phyloP scores from a whole-genome alignment of 2,888 invertebrate genomes.

The Polyommatus iphigenia region DNA sequence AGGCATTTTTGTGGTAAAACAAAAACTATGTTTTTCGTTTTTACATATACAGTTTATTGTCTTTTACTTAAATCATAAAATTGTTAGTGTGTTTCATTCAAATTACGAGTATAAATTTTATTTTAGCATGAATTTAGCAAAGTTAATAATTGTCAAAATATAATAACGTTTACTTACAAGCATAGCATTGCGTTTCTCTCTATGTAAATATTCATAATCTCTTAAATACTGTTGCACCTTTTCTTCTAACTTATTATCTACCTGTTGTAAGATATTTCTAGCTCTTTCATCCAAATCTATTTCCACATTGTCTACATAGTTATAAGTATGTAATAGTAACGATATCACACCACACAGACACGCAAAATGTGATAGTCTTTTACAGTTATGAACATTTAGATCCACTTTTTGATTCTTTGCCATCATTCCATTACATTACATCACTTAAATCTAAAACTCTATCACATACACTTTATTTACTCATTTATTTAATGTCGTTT shows the following conservation, averaged over 20 bases:
- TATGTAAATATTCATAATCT: constrained; percentile 47
- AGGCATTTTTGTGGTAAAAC: no score
- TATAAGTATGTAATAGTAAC: constrained; percentile 62
- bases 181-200: constrained; percentile 69
- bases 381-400: constrained; percentile 51
- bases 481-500: not conserved
- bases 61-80: no score
- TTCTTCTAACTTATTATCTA: constrained; percentile 59
- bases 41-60: no score
- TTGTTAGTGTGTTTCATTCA: no score
- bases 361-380: constrained; percentile 61
- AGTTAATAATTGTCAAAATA: no score
- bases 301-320: constrained; percentile 49
- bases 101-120: no score
- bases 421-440: constrained; percentile 38
- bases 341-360: constrained; percentile 63
- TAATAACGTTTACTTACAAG: constrained; percentile 52
- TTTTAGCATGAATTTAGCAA: no score
- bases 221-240: constrained; percentile 51
- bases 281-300: constrained; percentile 44
- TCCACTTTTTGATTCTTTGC: constrained; percentile 32
- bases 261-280: constrained; percentile 51
- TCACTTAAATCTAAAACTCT: not conserved
- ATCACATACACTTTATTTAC: not conserved
- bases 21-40: no score